Evolutionary conservation across 1,140 invertebrate species (phyloP).

Genomic region (Drosophila equinoxialis): DNA sequence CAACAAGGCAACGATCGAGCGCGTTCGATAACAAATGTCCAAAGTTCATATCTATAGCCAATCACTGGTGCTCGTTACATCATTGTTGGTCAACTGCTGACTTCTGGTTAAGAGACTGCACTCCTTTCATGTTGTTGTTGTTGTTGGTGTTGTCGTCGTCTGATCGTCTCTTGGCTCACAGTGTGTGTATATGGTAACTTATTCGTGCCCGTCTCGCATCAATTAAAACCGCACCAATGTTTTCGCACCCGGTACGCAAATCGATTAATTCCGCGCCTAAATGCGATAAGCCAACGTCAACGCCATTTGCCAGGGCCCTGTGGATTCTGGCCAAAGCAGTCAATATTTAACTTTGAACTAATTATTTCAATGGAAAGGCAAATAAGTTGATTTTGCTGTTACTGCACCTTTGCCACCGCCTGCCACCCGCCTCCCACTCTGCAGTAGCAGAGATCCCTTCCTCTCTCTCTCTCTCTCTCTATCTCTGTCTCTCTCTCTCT

Average conservation of each 20-base stretch:
- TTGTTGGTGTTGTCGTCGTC: no score
- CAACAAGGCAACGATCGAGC: not conserved
- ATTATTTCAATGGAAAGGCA: constrained; percentile 83
- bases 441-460: no score
- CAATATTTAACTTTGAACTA: constrained; percentile 83
- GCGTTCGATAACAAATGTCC: constrained; percentile 4
- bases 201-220: constrained; percentile 70
- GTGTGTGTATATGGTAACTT: constrained; percentile 2
- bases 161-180: no score
- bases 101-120: no score
- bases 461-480: no score
- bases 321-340: constrained; percentile 36
- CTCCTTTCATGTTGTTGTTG: no score
- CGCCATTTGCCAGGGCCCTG: not conserved
- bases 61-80: not conserved
- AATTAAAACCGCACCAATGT: constrained; percentile 82
- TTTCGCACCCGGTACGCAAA: constrained; percentile 81
- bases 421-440: constrained; percentile 3
- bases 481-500: no score
- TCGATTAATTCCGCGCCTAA: constrained; percentile 78
- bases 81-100: not conserved
- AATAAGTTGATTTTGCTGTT: constrained; percentile 75
- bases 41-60: constrained; percentile 4
- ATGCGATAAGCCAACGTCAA: constrained; percentile 67
- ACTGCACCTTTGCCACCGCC: not conserved